phyloP scores from a whole-genome alignment of 2,113 vertebrate species.

The Eulacestoma nigropectus region DNA sequence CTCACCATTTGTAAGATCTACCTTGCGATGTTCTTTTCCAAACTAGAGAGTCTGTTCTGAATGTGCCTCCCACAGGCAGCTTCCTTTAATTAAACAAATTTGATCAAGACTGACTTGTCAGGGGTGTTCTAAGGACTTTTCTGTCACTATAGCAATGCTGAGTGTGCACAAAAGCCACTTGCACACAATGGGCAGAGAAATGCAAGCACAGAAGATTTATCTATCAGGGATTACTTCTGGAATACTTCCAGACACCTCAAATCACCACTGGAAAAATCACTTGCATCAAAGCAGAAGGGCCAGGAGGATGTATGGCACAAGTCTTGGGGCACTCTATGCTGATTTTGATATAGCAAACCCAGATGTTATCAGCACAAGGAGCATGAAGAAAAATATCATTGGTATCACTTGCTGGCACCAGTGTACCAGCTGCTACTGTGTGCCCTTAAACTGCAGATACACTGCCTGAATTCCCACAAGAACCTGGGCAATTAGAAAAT shows the following conservation, averaged over 20 bases:
- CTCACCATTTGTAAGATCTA: neutral
- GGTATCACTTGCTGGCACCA: neutral
- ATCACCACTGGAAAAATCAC: neutral
- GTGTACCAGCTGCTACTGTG: neutral
- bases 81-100: neutral
- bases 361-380: neutral
- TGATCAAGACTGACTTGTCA: neutral
- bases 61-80: neutral
- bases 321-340: neutral
- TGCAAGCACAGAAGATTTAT: neutral
- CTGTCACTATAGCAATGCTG: neutral
- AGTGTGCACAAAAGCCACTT: neutral
- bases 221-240: neutral
- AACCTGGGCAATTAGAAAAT: neutral
- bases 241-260: neutral
- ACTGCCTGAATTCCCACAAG: neutral
- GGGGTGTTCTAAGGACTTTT: neutral
- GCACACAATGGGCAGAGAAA: neutral
- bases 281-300: neutral
- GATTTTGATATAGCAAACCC: neutral
- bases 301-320: neutral
- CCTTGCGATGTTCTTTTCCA: neutral
- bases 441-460: neutral
- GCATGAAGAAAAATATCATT: neutral
- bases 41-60: neutral